A percentile compares a stretch with the other conserved stretches of the same genome.
Evolutionary conservation across 2,797 vertebrate genomes (phyloP).

Genomic region (Pampus argenteus): DNA sequence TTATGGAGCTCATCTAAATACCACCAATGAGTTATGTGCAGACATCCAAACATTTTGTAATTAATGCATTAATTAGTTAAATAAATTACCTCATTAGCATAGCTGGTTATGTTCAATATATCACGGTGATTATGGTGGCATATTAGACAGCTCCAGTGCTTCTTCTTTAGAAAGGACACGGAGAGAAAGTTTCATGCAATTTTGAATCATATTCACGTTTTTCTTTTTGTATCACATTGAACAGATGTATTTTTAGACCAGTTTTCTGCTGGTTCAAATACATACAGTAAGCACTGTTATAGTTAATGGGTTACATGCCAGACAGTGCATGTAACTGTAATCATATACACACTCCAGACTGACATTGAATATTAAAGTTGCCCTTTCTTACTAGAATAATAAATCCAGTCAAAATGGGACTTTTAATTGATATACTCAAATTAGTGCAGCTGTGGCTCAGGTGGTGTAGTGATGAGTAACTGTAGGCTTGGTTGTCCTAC

Average conservation of each 20-base stretch:
- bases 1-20: constrained; percentile 30
- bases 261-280: too few relatives aligned
- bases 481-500: too few relatives aligned
- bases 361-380: too few relatives aligned
- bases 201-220: too few relatives aligned
- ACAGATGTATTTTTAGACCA: too few relatives aligned
- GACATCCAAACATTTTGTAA: constrained; percentile 40
- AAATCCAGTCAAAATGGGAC: not conserved
- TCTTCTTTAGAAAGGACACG: not conserved
- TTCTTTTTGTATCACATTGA: too few relatives aligned
- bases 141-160: constrained; percentile 1
- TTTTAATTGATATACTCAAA: not conserved
- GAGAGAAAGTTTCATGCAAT: not conserved
- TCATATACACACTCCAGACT: too few relatives aligned
- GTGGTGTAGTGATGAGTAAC: too few relatives aligned
- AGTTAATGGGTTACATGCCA: not conserved
- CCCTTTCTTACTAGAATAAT: too few relatives aligned
- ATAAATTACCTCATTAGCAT: constrained; percentile 48
- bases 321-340: not conserved
- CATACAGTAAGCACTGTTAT: too few relatives aligned
- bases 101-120: constrained; percentile 32
- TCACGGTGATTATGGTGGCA: constrained; percentile 30
- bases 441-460: too few relatives aligned
- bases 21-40: constrained; percentile 12
- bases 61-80: constrained; percentile 56